A percentile compares a stretch with the other conserved stretches of the same genome.
Evolutionary conservation across 2,888 invertebrate species (phyloP).

Genomic region (Himalopsyche japonica): DNA sequence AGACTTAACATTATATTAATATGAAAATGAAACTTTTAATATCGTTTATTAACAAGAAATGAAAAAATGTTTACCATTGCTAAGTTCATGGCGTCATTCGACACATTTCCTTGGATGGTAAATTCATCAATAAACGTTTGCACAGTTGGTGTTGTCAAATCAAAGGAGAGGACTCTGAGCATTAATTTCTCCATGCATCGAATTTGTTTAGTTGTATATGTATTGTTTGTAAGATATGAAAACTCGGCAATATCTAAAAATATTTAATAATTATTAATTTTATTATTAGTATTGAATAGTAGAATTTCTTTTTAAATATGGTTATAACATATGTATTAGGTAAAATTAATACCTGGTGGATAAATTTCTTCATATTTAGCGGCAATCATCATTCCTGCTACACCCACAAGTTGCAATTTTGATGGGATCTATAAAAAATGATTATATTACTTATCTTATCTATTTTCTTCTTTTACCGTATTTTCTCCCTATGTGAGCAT

Average conservation of each 20-base stretch:
- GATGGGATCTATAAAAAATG: constrained; percentile 43
- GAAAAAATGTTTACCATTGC: constrained; percentile 42
- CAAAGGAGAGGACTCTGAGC: constrained; percentile 46
- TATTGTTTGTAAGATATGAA: constrained; percentile 46
- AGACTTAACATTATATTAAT: too few species aligned
- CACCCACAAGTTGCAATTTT: constrained; percentile 50
- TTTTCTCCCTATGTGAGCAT: too few species aligned
- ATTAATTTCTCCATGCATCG: constrained; percentile 48
- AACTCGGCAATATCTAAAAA: constrained; percentile 45
- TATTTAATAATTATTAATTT: background rate
- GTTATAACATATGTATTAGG: too few species aligned
- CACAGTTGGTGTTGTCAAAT: constrained; percentile 47
- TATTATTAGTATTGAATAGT: too few species aligned
- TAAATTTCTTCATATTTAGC: constrained; percentile 50
- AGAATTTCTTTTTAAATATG: too few species aligned
- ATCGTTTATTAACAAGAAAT: background rate
- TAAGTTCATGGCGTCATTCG: constrained; percentile 58
- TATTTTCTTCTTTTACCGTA: too few species aligned
- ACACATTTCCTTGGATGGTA: constrained; percentile 58
- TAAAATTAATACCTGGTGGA: constrained; percentile 42
- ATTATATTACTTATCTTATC: background rate
- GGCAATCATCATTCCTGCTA: constrained; percentile 49
- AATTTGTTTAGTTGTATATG: constrained; percentile 46
- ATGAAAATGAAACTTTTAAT: too few species aligned
- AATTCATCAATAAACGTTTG: constrained; percentile 44